These are phyloP conservation scores for Entosphenus tridentatus DNA, from an alignment of 2,113 vertebrate species.

Conservation along the genomic window DNA sequence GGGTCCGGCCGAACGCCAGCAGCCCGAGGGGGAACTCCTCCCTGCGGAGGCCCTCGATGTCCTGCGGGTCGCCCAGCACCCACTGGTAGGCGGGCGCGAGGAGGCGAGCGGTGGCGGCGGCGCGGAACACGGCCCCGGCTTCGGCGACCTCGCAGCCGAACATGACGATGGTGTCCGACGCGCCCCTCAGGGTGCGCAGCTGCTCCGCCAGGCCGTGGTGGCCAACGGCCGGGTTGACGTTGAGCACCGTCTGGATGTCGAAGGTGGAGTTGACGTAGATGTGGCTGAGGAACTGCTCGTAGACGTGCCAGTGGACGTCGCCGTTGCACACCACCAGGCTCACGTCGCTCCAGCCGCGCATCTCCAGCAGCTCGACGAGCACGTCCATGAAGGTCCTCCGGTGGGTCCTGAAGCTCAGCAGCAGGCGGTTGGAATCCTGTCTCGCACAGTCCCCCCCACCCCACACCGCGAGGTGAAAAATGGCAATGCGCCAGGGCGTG, in stretches of 20 bases:
- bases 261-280: constrained; percentile 63
- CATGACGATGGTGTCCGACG: constrained; percentile 44
- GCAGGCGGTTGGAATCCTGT: constrained; percentile 81
- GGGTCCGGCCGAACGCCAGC: constrained; percentile 65
- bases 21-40: constrained; percentile 68
- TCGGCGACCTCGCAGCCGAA: constrained; percentile 74
- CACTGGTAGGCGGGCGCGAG: constrained; percentile 47
- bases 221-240: constrained; percentile 41
- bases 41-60: constrained; percentile 62
- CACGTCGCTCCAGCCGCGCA: constrained; percentile 93
- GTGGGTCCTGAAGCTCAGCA: constrained; percentile 63
- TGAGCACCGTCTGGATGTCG: constrained; percentile 52
- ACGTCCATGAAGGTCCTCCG: constrained; percentile 40
- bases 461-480: too few relatives aligned
- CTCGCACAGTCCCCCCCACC: too few relatives aligned
- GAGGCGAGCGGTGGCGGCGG: constrained; percentile 29
- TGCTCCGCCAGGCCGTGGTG: constrained; percentile 32
- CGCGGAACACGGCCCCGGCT: constrained; percentile 41
- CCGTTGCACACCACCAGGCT: constrained; percentile 72
- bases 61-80: constrained; percentile 82
- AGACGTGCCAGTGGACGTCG: constrained; percentile 34
- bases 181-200: constrained; percentile 42
- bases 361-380: constrained; percentile 56
- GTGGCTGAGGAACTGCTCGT: constrained; percentile 42
- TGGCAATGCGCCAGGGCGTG: too few relatives aligned